Evolutionary conservation across 2,797 vertebrate species (phyloP).

Genomic region (Sparidentex hasta): DNA sequence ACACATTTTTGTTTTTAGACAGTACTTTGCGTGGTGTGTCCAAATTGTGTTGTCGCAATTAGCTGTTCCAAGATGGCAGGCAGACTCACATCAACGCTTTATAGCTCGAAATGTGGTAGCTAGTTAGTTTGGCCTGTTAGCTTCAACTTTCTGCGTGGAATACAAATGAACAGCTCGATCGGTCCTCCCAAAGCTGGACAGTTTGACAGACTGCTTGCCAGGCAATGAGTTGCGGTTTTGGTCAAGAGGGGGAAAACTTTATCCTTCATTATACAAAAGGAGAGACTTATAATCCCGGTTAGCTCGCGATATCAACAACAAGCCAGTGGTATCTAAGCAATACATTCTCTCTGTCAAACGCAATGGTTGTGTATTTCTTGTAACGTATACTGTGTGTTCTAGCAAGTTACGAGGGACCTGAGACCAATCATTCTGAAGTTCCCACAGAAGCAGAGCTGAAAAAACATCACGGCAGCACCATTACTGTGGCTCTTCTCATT

Average conservation of each 20-base stretch:
- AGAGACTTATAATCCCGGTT: neutral
- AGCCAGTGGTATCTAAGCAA: neutral
- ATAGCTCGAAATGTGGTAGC: too few relatives aligned
- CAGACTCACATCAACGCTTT: too few relatives aligned
- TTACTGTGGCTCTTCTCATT: neutral
- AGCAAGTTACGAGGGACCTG: neutral
- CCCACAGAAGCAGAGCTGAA: neutral
- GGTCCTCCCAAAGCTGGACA: neutral
- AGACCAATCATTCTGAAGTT: neutral
- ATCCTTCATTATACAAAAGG: neutral
- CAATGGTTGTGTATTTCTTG: neutral
- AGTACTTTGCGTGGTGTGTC: too few relatives aligned
- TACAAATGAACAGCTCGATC: neutral
- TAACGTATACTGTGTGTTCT: neutral
- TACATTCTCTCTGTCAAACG: neutral
- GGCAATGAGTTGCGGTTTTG: neutral
- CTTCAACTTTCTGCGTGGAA: neutral
- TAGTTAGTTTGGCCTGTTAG: neutral
- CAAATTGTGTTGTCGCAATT: too few relatives aligned
- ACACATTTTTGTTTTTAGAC: too few relatives aligned
- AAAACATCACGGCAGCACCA: neutral
- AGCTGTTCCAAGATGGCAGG: too few relatives aligned
- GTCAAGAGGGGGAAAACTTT: slow-evolving; percentile 3
- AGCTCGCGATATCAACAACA: neutral
- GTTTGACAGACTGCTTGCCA: neutral